Conservation (phyloP, 2,113 vertebrate genomes). For the Montifringilla adamsi region DNA sequence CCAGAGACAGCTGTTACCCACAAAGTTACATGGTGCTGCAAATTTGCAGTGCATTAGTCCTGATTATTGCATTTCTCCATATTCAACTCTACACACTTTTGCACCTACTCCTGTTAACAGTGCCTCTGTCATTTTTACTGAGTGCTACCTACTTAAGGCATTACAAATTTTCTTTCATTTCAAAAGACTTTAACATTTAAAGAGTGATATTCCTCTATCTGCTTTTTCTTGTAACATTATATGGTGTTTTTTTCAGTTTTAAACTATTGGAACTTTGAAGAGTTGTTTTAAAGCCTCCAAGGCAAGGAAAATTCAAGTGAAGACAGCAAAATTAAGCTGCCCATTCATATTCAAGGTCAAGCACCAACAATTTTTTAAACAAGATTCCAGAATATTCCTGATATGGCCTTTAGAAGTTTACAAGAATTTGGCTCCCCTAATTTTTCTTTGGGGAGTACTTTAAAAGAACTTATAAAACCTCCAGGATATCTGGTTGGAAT, state of each 20-base stretch:
- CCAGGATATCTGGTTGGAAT: conserved; percentile 16
- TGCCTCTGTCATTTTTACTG: neutral
- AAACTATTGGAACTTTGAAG: neutral
- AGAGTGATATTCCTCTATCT: neutral
- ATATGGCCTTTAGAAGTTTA: neutral
- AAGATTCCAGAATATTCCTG: neutral
- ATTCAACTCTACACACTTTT: neutral
- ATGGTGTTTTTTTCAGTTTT: neutral
- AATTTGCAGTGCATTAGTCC: neutral
- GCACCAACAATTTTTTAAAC: neutral
- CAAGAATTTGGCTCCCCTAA: neutral
- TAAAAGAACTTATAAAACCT: conserved; percentile 4
- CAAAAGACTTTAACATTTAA: neutral
- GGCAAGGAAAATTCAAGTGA: neutral
- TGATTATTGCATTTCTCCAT: neutral
- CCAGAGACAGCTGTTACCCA: neutral
- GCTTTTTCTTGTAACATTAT: neutral
- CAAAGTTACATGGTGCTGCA: neutral
- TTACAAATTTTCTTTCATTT: neutral
- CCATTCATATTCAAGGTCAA: neutral
- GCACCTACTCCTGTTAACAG: neutral
- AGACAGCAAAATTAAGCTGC: neutral
- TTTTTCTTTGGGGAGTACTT: conserved; percentile 1
- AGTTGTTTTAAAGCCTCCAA: neutral
- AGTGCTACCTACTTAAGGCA: neutral